Percentiles rank a stretch among this genome's conserved stretches.
phyloP scores from a whole-genome alignment of 2,797 vertebrate species.

The Coracias cyanogaster region DNA sequence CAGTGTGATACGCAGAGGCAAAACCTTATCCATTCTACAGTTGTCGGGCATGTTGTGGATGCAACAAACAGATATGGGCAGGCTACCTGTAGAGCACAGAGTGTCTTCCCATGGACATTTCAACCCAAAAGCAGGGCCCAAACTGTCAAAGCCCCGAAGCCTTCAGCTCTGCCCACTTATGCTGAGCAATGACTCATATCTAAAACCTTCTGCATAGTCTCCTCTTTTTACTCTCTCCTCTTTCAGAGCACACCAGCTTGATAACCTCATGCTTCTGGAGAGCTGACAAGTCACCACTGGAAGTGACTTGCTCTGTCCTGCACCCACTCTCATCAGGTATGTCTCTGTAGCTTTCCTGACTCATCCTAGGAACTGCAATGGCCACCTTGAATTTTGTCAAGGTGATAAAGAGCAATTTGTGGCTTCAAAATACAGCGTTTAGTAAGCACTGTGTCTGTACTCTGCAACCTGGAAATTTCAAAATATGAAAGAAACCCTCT shows the following conservation, averaged over 20 bases:
- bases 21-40: not conserved
- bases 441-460: not conserved
- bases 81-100: not conserved
- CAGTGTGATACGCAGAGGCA: not conserved
- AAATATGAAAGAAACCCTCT: not conserved
- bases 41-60: not conserved
- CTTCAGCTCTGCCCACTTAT: not conserved
- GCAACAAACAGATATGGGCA: not conserved
- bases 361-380: not conserved
- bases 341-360: not conserved
- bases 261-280: not conserved
- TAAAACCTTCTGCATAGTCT: not conserved
- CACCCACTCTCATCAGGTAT: accelerated
- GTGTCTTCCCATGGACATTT: not conserved
- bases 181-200: not conserved
- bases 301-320: not conserved
- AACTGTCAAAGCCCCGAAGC: not conserved
- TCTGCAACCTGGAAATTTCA: not conserved
- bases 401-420: not conserved
- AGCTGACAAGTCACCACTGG: not conserved
- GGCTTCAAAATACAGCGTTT: not conserved
- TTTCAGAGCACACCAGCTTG: not conserved
- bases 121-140: not conserved
- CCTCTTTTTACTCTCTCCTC: not conserved
- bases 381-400: not conserved